A percentile compares a stretch with the other conserved stretches of the same genome.
These are phyloP conservation scores for Apocrypta bakeri DNA, from an alignment of 1,140 invertebrate genomes.

Conservation along the genomic window DNA sequence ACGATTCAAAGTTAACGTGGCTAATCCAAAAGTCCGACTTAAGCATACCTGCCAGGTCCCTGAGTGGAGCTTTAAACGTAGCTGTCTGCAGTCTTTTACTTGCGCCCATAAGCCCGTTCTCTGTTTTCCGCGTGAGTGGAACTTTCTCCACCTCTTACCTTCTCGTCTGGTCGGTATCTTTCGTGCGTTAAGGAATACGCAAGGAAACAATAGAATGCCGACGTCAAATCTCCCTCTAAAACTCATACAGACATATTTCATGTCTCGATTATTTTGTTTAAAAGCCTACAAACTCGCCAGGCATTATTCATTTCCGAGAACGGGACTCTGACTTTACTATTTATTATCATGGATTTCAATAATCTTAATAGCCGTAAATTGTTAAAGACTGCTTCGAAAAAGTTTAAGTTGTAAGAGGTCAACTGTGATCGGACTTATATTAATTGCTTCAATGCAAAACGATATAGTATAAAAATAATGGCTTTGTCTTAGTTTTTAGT, in stretches of 20 bases:
- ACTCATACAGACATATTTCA: slow-evolving; percentile 67
- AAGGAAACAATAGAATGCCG: slow-evolving; percentile 70
- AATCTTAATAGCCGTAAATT: not conserved
- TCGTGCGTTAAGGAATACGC: slow-evolving; percentile 62
- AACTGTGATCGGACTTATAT: no score
- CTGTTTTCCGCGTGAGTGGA: not conserved
- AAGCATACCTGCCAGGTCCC: slow-evolving; percentile 62
- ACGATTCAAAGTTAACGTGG: slow-evolving; percentile 61
- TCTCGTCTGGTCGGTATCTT: slow-evolving; percentile 49
- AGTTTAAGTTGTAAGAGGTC: not conserved
- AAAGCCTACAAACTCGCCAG: slow-evolving; percentile 60
- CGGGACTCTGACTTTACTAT: no score
- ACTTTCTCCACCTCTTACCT: slow-evolving; percentile 34
- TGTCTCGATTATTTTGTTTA: slow-evolving; percentile 73
- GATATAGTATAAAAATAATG: no score
- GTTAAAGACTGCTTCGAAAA: not conserved
- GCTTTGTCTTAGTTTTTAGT: no score
- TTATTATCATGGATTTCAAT: no score
- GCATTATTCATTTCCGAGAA: slow-evolving; percentile 46
- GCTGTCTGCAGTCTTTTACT: slow-evolving; percentile 36
- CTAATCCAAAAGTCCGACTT: slow-evolving; percentile 67
- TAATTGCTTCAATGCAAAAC: no score
- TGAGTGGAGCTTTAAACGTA: slow-evolving; percentile 61
- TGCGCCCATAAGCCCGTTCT: slow-evolving; percentile 36
- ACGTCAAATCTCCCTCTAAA: slow-evolving; percentile 64